Evolutionary conservation across 2,888 invertebrate species (phyloP).

Genomic region (Dyspetes luteomarginatus): DNA sequence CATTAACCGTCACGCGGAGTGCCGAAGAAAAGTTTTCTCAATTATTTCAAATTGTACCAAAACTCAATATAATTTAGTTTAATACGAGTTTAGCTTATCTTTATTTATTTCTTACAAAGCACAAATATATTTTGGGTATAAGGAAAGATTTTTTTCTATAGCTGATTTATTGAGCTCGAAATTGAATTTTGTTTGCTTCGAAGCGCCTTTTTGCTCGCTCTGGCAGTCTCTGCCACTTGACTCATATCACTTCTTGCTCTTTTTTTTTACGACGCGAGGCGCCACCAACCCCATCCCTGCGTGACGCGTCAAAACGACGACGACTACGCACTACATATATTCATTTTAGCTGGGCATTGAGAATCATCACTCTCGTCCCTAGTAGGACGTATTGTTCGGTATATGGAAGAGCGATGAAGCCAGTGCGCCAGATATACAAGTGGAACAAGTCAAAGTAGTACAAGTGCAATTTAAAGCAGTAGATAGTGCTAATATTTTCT

Average conservation of each 20-base stretch:
- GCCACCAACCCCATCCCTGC: slow-evolving; percentile 29
- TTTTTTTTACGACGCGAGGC: slow-evolving; percentile 31
- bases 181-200: background rate
- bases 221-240: slow-evolving; percentile 20
- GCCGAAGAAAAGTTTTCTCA: too few relatives aligned
- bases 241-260: slow-evolving; percentile 34
- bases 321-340: slow-evolving; percentile 25
- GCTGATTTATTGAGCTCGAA: background rate
- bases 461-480: background rate
- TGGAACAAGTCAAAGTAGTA: background rate
- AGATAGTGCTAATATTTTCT: background rate
- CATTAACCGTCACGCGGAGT: too few relatives aligned
- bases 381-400: slow-evolving; percentile 3
- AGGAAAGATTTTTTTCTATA: background rate
- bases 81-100: too few relatives aligned
- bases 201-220: background rate
- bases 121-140: too few relatives aligned
- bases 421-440: background rate
- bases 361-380: slow-evolving; percentile 24
- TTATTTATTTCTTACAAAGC: too few relatives aligned
- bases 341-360: slow-evolving; percentile 28
- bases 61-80: too few relatives aligned
- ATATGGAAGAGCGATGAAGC: background rate
- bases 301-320: slow-evolving; percentile 32
- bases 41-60: too few relatives aligned